Evolutionary conservation across 2,113 vertebrate genomes (phyloP).

Genomic region (Pandion haliaetus): DNA sequence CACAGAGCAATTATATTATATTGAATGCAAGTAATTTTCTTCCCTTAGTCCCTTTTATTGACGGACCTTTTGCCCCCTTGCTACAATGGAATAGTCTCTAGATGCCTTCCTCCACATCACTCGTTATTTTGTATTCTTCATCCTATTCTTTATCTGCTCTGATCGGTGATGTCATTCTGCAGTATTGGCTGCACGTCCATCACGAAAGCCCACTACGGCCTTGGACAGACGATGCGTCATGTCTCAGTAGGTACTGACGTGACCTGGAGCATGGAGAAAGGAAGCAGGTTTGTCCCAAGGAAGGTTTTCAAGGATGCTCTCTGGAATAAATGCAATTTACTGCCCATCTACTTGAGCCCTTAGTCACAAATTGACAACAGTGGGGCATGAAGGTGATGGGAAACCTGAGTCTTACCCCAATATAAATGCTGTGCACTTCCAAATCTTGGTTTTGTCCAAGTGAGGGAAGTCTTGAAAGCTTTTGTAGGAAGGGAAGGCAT

Average conservation of each 20-base stretch:
- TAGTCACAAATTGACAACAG: neutral
- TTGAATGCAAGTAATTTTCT: neutral
- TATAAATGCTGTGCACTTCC: neutral
- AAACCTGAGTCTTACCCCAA: neutral
- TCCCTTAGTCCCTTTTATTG: neutral
- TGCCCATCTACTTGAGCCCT: neutral
- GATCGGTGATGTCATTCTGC: neutral
- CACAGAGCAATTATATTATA: neutral
- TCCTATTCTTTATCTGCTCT: neutral
- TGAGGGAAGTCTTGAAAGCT: neutral
- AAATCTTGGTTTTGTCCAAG: neutral
- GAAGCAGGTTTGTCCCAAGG: neutral
- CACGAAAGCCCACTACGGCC: rapidly evolving
- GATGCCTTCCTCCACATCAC: neutral
- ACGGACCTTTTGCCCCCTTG: neutral
- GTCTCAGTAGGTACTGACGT: neutral
- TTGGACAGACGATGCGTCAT: neutral
- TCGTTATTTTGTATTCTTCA: neutral
- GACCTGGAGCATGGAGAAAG: neutral
- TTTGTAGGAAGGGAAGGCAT: neutral
- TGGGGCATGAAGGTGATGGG: neutral
- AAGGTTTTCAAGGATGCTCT: neutral
- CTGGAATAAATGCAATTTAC: neutral
- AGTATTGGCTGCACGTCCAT: neutral
- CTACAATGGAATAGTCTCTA: neutral